Conservation (phyloP, 2,113 vertebrate genomes). For the Phocoena sinus region DNA sequence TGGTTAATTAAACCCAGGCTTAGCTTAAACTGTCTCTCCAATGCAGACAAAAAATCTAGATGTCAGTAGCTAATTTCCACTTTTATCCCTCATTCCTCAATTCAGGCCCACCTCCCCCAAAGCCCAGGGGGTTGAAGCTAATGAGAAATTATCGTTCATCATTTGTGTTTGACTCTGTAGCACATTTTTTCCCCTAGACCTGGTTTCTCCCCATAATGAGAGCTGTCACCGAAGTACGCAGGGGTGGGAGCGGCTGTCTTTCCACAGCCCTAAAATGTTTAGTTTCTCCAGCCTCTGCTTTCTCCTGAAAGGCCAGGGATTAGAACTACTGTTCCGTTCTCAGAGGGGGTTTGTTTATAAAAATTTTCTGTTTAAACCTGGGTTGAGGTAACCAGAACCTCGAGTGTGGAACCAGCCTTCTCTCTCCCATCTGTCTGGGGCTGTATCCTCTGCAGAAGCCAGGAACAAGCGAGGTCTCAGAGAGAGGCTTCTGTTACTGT, state of each 20-base stretch:
- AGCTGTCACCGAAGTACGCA: not conserved
- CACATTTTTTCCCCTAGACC: not conserved
- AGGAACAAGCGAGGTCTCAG: not conserved
- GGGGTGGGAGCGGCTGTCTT: not conserved
- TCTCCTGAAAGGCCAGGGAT: not conserved
- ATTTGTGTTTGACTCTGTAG: not conserved
- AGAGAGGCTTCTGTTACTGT: not conserved
- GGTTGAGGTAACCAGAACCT: not conserved
- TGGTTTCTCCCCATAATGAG: not conserved
- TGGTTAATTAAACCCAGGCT: not conserved
- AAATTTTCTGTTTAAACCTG: not conserved
- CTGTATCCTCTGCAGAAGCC: not conserved
- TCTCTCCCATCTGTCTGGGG: not conserved
- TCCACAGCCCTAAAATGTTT: not conserved
- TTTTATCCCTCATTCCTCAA: not conserved
- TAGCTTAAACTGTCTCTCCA: not conserved
- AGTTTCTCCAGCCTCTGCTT: not conserved
- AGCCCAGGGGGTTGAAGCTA: not conserved
- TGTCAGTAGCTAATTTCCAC: not conserved
- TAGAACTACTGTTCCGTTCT: not conserved
- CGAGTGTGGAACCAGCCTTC: accelerated
- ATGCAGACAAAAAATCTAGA: not conserved
- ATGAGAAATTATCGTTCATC: not conserved
- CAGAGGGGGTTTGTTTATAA: not conserved
- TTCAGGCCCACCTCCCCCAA: not conserved